Conservation (phyloP, 1,140 invertebrate genomes). For the Rhopalosiphum padi region DNA sequence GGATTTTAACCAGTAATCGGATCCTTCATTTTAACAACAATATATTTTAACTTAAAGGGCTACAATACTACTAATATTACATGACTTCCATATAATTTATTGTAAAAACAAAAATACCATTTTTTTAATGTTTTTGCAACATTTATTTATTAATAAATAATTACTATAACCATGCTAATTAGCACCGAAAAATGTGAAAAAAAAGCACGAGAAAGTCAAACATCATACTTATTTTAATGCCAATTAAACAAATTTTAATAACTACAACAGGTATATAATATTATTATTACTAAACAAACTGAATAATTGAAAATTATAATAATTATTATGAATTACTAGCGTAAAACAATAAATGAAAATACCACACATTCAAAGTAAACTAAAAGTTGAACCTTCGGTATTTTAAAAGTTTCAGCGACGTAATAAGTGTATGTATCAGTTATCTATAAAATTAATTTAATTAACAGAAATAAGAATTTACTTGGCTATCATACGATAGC, state of each 20-base stretch:
- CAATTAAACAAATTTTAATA: not conserved
- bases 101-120: not conserved
- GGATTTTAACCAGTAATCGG: not conserved
- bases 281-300: not conserved
- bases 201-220: not conserved
- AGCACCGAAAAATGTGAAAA: not conserved
- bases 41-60: not conserved
- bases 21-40: constrained; percentile 12
- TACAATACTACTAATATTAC: not conserved
- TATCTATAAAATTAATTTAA: not conserved
- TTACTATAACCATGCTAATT: not conserved
- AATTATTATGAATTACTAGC: not conserved
- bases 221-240: not conserved
- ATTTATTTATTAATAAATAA: not conserved
- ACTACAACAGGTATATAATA: not conserved
- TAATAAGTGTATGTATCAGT: not conserved
- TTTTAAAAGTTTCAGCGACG: not conserved
- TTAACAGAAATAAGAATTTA: not conserved
- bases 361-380: not conserved
- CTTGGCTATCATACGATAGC: no score
- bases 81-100: not conserved
- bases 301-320: not conserved
- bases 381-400: not conserved
- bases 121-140: not conserved
- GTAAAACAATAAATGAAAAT: not conserved